Evolutionary conservation across 2,888 invertebrate genomes (phyloP).

Genomic region (Nemotelus pantherinus): DNA sequence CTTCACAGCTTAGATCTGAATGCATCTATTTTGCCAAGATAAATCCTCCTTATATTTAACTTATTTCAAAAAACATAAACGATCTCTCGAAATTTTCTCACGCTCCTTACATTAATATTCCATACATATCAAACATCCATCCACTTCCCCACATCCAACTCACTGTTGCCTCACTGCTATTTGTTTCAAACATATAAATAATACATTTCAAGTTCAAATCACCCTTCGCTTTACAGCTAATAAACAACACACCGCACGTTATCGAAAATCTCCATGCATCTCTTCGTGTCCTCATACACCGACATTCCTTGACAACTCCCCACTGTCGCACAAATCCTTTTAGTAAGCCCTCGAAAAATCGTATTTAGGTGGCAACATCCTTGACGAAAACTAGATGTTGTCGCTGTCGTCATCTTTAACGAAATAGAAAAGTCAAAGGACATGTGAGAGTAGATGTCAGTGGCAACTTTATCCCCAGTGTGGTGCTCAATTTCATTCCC

Average conservation of each 20-base stretch:
- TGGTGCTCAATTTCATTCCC: too few species aligned
- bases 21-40: too few species aligned
- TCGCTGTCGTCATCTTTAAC: background rate
- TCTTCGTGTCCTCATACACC: background rate
- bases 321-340: conserved; percentile 23
- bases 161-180: background rate
- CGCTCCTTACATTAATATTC: background rate
- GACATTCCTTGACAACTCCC: conserved; percentile 4
- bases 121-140: conserved; percentile 1
- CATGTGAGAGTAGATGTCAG: conserved; percentile 14
- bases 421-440: conserved; percentile 1
- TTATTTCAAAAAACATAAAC: too few species aligned
- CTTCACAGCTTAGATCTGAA: too few species aligned
- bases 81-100: background rate
- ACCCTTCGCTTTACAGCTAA: background rate
- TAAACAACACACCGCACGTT: background rate
- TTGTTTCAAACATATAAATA: conserved; percentile 27
- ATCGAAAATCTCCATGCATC: background rate
- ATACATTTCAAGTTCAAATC: conserved; percentile 43
- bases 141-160: background rate
- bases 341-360: conserved; percentile 16
- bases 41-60: too few species aligned
- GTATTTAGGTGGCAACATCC: background rate
- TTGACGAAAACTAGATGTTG: conserved; percentile 3
- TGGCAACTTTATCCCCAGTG: background rate